Evolutionary conservation across 2,888 invertebrate genomes (phyloP).

Genomic region (Sphaerolaimus hirsutus): DNA sequence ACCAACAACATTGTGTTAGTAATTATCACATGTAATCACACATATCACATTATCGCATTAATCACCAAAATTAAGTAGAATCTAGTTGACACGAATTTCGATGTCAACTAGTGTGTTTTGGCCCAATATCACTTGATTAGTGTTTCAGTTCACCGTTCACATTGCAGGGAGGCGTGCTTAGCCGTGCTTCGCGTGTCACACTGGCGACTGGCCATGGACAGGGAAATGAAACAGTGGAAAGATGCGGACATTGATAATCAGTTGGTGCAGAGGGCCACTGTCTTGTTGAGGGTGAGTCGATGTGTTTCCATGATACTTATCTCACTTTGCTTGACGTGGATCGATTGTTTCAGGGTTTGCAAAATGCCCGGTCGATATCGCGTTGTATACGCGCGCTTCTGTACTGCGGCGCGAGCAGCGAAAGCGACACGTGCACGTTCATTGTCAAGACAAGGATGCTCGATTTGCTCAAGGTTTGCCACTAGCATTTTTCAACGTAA

Average conservation of each 20-base stretch:
- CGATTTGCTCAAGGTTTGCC: constrained; percentile 46
- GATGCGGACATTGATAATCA: background rate
- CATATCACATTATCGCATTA: too few species aligned
- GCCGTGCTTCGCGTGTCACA: constrained; percentile 34
- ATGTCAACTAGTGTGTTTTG: too few species aligned
- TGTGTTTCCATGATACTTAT: background rate
- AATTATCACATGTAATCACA: too few species aligned
- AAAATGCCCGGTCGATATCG: background rate
- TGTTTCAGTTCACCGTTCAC: too few species aligned
- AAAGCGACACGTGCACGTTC: background rate
- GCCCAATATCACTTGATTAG: too few species aligned
- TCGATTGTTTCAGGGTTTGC: background rate
- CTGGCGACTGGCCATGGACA: constrained; percentile 42
- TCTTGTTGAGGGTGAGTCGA: background rate
- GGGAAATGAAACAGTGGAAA: constrained; percentile 13
- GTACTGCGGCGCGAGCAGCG: background rate
- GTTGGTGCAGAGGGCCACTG: background rate
- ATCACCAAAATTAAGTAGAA: too few species aligned
- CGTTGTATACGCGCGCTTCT: background rate
- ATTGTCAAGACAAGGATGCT: constrained; percentile 41
- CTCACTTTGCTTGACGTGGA: background rate
- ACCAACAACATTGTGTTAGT: too few species aligned
- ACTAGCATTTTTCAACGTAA: too few species aligned
- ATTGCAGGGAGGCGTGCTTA: constrained; percentile 36
- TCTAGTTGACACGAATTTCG: too few species aligned